Percentiles rank a stretch among this genome's conserved stretches.
These are phyloP conservation scores for Caenorhabditis doughertyi DNA, from an alignment of 2,888 invertebrate genomes.

Conservation along the genomic window DNA sequence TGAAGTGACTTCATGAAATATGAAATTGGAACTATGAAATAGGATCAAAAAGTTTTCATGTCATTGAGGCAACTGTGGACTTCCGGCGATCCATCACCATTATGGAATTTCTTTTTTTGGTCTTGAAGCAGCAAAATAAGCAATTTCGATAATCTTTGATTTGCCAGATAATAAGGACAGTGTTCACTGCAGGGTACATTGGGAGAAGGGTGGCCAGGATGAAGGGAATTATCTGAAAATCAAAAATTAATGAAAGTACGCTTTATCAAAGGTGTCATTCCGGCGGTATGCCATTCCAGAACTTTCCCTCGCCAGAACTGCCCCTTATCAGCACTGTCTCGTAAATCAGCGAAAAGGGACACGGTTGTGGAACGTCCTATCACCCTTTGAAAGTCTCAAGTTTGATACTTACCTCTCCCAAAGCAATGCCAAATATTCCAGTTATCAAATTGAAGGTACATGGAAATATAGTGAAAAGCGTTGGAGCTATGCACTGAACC, in stretches of 20 bases:
- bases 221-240: conserved; percentile 33
- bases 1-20: background rate
- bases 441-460: conserved; percentile 38
- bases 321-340: no score
- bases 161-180: conserved; percentile 36
- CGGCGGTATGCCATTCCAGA: background rate
- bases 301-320: no score
- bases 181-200: conserved; percentile 45
- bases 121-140: conserved; percentile 6
- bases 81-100: conserved; percentile 7
- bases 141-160: conserved; percentile 39
- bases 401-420: conserved; percentile 25
- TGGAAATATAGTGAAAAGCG: conserved; percentile 40
- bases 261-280: no score
- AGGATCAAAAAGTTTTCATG: no score
- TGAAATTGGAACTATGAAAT: no score
- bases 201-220: conserved; percentile 28
- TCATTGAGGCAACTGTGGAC: background rate
- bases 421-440: conserved; percentile 32
- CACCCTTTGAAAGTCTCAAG: background rate
- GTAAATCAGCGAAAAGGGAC: no score
- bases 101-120: background rate
- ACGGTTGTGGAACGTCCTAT: no score
- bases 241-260: no score
- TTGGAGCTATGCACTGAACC: conserved; percentile 38